Percentiles rank a stretch among this genome's conserved stretches.
phyloP scores from a whole-genome alignment of 2,888 invertebrate species.

The Allolobophora icterica region DNA sequence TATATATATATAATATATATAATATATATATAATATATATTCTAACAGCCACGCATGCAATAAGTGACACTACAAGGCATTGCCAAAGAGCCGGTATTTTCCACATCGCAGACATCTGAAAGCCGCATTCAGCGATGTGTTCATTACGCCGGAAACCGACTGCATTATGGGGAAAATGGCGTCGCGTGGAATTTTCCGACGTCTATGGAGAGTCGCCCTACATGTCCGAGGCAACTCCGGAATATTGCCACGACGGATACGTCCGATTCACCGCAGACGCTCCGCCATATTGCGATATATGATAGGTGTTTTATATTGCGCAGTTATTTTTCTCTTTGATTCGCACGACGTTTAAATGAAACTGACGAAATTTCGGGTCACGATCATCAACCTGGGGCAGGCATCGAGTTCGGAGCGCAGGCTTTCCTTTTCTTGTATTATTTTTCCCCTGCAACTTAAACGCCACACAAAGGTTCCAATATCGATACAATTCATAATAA shows the following conservation, averaged over 20 bases:
- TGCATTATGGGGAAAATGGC: neutral
- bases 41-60: no score
- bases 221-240: no score
- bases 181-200: neutral
- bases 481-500: no score
- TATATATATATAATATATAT: no score
- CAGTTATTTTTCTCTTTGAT: neutral
- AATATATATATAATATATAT: no score
- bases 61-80: neutral
- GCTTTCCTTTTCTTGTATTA: no score
- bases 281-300: neutral
- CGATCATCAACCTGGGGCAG: neutral
- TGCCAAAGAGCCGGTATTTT: neutral
- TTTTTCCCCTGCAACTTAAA: no score
- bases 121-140: neutral
- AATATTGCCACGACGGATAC: neutral
- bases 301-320: neutral
- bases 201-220: neutral
- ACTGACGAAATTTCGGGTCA: neutral
- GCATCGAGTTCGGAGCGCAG: no score
- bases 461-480: no score
- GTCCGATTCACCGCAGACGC: neutral
- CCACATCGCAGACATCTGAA: neutral
- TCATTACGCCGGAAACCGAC: conserved; percentile 6
- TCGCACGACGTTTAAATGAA: neutral